Conservation (phyloP, 2,797 vertebrate genomes). For the Muscicapa striata region DNA sequence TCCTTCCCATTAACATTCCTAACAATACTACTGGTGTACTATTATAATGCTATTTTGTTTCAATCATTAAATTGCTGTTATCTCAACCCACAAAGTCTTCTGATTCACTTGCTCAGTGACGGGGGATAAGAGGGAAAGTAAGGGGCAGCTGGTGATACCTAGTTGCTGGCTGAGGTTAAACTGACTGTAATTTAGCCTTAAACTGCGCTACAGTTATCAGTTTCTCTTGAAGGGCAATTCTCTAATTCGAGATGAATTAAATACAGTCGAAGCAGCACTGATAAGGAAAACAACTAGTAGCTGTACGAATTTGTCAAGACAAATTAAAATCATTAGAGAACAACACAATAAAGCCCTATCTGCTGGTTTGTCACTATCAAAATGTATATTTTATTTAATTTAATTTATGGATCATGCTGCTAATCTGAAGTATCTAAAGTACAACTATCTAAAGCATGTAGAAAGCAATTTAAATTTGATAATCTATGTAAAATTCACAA, state of each 20-base stretch:
- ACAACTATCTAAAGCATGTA: not conserved
- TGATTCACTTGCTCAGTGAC: not conserved
- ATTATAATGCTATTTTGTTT: not conserved
- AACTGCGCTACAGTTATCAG: not conserved
- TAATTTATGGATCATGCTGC: not conserved
- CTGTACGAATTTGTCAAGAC: not conserved
- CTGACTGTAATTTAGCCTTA: not conserved
- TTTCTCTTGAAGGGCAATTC: not conserved
- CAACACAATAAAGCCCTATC: not conserved
- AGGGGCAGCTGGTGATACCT: not conserved
- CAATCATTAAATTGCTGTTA: not conserved
- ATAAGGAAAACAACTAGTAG: not conserved
- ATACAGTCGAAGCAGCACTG: not conserved
- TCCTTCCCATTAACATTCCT: not conserved
- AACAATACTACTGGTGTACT: not conserved
- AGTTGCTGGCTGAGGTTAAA: not conserved
- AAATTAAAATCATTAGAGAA: conserved; percentile 22
- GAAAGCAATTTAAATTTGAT: not conserved
- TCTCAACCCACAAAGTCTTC: not conserved
- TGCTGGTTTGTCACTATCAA: not conserved
- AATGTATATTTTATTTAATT: not conserved
- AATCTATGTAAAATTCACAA: not conserved
- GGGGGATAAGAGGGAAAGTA: too few relatives aligned
- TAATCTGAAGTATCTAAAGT: not conserved
- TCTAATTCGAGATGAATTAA: not conserved